Evolutionary conservation across 2,888 invertebrate species (phyloP), one percentile per base, ranked within the genome.

Genomic region (Capitulum mitella): DNA sequence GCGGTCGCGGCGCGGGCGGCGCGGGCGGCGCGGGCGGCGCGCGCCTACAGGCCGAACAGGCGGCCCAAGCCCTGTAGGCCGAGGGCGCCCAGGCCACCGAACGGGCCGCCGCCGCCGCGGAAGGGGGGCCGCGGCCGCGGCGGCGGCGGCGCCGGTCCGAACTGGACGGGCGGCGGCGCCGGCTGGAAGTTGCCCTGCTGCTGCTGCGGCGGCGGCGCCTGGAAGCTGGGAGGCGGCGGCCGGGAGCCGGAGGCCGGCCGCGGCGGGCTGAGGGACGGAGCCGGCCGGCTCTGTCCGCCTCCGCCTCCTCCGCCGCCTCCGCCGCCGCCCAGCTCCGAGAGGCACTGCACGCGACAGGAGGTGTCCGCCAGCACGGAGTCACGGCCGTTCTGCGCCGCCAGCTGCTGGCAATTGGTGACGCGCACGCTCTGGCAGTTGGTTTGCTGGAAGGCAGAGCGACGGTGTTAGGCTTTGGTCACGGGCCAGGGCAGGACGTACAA

Each of bases 341-440:
- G 75, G 29, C 75, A 75, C 75, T 75, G 75, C 10, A 75, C 75
- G 43, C 75, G 75, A 19, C 75, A 75, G 8, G 75, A 75, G 29
- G 75, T 75, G 46, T 75, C 75, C n/a, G 75, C 75, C 26, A 75
- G 75, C n/a, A 75, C 46, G 2, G 40, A 3, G 43, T 46, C 26
- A 10, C 43, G 43, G 16, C 75, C 46, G 14, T 8, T 26, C 29
- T 75, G 75, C 3, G 43, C 29, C 0, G 46, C 40, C 29, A 75
- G 46, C 46, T 75, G 75, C 40, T 46, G 75, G 19, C 75, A 75
- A 29, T 26, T 75, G 75, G 75, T 46, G 29, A 75, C 75, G 0
- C 75, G 75, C 43, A 75, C 75, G 10, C 75, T 75, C 75, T 75
- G 75, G 8, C 75, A 75, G 46, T 46, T 75, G 29, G 75, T 75